A percentile compares a stretch with the other conserved stretches of the same genome.
phyloP scores from a whole-genome alignment of 2,888 invertebrate species.

The Epiblema foenella region DNA sequence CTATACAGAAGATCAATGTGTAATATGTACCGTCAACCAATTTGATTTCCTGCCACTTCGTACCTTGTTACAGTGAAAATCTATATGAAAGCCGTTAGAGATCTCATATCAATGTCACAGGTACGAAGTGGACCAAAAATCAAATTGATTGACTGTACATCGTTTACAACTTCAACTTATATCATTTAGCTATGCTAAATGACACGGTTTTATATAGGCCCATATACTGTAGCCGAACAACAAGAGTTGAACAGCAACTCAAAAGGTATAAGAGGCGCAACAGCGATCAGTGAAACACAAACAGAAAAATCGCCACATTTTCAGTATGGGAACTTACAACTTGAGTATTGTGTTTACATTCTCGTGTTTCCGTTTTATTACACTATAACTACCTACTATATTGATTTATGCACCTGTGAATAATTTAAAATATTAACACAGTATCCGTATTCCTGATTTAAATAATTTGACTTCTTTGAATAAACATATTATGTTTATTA shows the following conservation, averaged over 20 bases:
- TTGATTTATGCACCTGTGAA: background rate
- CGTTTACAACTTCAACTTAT: background rate
- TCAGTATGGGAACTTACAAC: background rate
- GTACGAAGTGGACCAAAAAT: background rate
- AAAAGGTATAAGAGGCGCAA: background rate
- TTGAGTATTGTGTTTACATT: conserved; percentile 14
- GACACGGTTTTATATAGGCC: background rate
- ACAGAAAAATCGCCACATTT: conserved; percentile 1
- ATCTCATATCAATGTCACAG: no score
- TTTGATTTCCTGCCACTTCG: no score
- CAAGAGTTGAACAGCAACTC: conserved; percentile 3
- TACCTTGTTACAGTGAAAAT: no score
- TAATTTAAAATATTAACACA: no score
- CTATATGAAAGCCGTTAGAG: no score
- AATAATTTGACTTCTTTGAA: background rate
- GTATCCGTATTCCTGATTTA: background rate
- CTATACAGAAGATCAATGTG: no score
- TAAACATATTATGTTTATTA: no score
- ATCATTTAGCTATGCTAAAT: background rate
- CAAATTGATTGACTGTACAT: background rate
- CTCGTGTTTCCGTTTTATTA: conserved; percentile 17
- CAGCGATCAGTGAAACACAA: background rate
- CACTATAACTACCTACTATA: background rate
- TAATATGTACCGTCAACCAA: no score
- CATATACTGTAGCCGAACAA: background rate